phyloP scores from a whole-genome alignment of 2,888 invertebrate genomes.

The Drosophila yooni region DNA sequence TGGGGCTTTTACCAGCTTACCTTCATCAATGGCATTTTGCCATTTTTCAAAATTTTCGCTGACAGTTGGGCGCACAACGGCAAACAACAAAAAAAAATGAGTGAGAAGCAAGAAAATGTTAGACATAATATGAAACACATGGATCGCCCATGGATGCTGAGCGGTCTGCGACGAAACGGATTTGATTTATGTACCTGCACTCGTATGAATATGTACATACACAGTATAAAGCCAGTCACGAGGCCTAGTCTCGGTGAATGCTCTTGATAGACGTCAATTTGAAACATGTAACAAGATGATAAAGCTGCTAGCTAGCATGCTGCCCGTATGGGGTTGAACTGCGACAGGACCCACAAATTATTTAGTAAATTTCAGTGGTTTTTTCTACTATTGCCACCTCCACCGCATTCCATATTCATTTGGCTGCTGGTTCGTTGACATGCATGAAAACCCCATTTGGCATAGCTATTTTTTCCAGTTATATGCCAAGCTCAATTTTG shows the following conservation, averaged over 20 bases:
- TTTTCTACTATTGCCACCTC: constrained; percentile 17
- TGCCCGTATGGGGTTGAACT: constrained; percentile 8
- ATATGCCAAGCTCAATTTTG: constrained; percentile 29
- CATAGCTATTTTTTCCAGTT: constrained; percentile 28
- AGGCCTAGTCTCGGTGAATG: constrained; percentile 58
- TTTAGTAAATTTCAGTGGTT: constrained; percentile 68
- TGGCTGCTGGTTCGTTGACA: constrained; percentile 72
- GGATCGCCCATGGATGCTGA: constrained; percentile 41
- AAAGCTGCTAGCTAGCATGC: constrained; percentile 44
- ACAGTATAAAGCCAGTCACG: constrained; percentile 3
- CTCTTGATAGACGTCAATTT: constrained; percentile 76
- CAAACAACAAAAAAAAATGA: constrained; percentile 1
- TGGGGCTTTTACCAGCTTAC: constrained; percentile 61
- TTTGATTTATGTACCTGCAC: constrained; percentile 71
- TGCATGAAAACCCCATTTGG: constrained; percentile 56
- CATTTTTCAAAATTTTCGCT: constrained; percentile 82
- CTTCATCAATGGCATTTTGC: constrained; percentile 81
- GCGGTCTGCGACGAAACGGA: constrained; percentile 51
- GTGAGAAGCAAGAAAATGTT: constrained; percentile 44
- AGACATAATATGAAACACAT: constrained; percentile 71
- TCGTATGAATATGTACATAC: background rate
- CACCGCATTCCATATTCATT: constrained; percentile 75
- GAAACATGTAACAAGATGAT: constrained; percentile 78
- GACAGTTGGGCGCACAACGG: constrained; percentile 67
- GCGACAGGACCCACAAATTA: constrained; percentile 67